Percentiles rank a stretch among this genome's conserved stretches.
Evolutionary conservation across 2,888 invertebrate genomes (phyloP).

Genomic region (Nomada ruficornis): DNA sequence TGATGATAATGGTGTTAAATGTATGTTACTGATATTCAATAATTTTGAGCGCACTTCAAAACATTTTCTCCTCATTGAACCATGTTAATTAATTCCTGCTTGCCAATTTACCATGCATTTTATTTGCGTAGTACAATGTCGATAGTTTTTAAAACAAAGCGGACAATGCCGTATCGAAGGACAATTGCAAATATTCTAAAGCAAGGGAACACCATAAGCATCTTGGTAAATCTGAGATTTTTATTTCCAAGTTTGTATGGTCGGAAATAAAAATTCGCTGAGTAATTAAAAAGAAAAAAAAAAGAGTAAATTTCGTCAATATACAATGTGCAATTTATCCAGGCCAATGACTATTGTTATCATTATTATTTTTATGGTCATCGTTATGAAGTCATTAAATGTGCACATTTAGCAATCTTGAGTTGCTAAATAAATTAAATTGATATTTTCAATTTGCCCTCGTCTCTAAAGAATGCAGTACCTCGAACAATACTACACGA

Average conservation of each 20-base stretch:
- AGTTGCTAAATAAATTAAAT: conserved; percentile 1
- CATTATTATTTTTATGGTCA: too few species aligned
- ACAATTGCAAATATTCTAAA: conserved; percentile 26
- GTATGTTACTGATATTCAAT: conserved; percentile 1
- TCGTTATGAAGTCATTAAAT: too few species aligned
- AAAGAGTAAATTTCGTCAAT: not conserved
- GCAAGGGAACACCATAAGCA: conserved; percentile 22
- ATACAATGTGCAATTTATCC: not conserved
- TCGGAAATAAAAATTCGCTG: conserved; percentile 9
- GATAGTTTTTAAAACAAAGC: conserved; percentile 17
- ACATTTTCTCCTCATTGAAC: conserved; percentile 64
- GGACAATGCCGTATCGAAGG: conserved; percentile 7
- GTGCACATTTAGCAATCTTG: not conserved
- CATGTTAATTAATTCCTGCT: conserved; percentile 43
- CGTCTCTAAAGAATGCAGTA: conserved; percentile 1
- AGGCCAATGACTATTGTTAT: too few species aligned
- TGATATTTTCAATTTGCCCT: not conserved
- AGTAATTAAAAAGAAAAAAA: not conserved
- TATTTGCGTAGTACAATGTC: conserved; percentile 16
- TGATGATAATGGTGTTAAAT: conserved; percentile 38
- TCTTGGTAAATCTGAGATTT: conserved; percentile 8
- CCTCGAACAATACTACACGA: not conserved
- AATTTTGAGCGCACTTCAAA: conserved; percentile 34
- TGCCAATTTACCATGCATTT: conserved; percentile 68
- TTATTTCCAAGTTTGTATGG: conserved; percentile 1